Base-by-base conservation (phyloP, 2,113 vertebrate species). In the Psittacara wagleri region DNA sequence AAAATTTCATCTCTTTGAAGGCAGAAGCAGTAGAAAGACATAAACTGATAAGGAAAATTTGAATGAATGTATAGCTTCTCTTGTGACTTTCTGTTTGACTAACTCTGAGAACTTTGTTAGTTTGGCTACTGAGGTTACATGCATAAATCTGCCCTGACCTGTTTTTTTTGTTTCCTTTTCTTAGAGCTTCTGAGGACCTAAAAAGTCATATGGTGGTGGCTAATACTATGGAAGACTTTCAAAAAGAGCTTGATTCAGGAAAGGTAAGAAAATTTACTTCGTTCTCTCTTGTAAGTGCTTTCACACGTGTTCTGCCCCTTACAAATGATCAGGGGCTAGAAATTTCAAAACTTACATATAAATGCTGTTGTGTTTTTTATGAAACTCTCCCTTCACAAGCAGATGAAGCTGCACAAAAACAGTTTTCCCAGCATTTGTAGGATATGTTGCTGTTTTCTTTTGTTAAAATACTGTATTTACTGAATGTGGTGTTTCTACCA, bases 161-260 rank as follows among this genome's bases (percentile, higher is more conserved):
- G 57, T 14, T 54, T 5, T 39, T 64, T 74, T 75, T 49, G 44
- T 33, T 51, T 2, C 5, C 7, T 69, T 86, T 82, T 51, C 18
- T 70, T 91, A 99, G 99, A 97, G 99, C 99, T 4, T 98, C 98
- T 16, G 96, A 98, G 95, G 99, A 99, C 91, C 95, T 99, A 82
- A 99, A 97, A 86, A 97, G 79, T 63, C 98, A 99, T 92, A 99
- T 99, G 99, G 98, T 99, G 82, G 98, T 98, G 59, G 98, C 97
- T 12, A 97, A 98, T 96, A 98, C 98, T 11, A 98, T 99, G 98
- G 99, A 99, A 55, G 98, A 99, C 79, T 99, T 99, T 96, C 99
- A 99, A 96, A 99, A 98, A 90, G 97, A 98, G 31, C 96, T 99
- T 55, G 99, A 99, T 88, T 98, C 98, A 90, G 99, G 99, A 96